These are phyloP conservation scores for Drosophila nr. fundita DNA, from an alignment of 2,888 invertebrate genomes.

Conservation along the genomic window DNA sequence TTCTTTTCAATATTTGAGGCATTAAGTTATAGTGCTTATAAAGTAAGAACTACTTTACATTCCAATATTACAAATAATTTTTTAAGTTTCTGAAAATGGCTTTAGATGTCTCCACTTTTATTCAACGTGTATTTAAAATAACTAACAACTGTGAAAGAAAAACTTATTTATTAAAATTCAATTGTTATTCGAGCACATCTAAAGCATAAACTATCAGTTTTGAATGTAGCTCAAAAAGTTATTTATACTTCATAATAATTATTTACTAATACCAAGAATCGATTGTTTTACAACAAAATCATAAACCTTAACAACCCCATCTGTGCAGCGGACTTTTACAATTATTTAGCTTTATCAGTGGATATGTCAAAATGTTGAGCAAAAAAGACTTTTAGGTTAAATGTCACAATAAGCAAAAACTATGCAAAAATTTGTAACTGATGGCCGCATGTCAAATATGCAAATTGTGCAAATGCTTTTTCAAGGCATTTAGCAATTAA, in stretches of 20 bases:
- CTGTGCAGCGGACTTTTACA: neutral
- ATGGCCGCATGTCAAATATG: constrained; percentile 67
- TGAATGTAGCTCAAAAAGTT: no score
- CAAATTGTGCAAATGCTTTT: constrained; percentile 48
- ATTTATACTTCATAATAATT: neutral
- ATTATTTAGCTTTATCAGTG: constrained; percentile 31
- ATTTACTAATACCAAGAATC: neutral
- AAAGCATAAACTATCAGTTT: no score
- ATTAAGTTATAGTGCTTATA: neutral
- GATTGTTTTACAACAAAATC: neutral
- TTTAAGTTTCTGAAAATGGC: neutral
- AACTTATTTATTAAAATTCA: neutral
- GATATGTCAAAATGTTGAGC: constrained; percentile 66
- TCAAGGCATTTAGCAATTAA: constrained; percentile 27
- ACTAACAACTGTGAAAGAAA: neutral
- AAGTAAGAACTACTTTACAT: neutral
- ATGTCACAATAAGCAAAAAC: constrained; percentile 52
- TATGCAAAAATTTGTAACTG: constrained; percentile 38
- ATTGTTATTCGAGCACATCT: no score
- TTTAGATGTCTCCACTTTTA: neutral
- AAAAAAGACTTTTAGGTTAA: constrained; percentile 43
- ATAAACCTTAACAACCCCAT: neutral
- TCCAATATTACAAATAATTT: neutral
- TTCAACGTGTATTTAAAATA: no score
- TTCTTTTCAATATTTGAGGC: no score